A percentile compares a stretch with the other conserved stretches of the same genome.
Evolutionary conservation across 2,797 vertebrate species (phyloP).

Genomic region (Microhierax caerulescens): DNA sequence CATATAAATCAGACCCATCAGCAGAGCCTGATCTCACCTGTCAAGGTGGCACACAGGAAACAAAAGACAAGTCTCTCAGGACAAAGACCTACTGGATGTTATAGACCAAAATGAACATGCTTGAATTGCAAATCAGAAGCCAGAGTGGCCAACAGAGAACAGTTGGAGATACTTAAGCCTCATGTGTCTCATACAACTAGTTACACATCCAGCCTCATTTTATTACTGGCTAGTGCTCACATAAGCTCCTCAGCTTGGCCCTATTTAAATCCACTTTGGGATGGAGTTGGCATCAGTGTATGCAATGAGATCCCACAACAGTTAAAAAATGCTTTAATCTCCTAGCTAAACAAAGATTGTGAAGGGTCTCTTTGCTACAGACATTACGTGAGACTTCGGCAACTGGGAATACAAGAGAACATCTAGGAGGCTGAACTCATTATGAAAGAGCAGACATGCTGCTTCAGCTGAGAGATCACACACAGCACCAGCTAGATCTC

Average conservation of each 20-base stretch:
- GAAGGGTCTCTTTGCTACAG: neutral
- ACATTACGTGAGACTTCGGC: neutral
- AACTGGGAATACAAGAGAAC: neutral
- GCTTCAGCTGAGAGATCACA: neutral
- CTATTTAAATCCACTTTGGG: neutral
- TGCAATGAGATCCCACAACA: neutral
- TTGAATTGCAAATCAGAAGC: slow-evolving; percentile 20
- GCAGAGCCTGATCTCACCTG: neutral
- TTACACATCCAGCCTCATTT: neutral
- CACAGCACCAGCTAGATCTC: neutral
- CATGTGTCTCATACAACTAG: neutral
- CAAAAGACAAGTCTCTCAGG: neutral
- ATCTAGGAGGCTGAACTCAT: neutral
- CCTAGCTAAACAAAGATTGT: neutral
- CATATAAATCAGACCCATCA: neutral
- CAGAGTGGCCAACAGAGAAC: neutral
- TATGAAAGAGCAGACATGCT: accelerated
- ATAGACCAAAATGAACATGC: neutral
- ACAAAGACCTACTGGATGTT: neutral
- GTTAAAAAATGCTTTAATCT: neutral
- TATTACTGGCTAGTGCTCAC: neutral
- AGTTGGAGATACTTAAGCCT: neutral
- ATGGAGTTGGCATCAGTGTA: neutral
- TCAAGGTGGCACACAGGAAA: neutral
- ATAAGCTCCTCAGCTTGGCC: neutral